Base-by-base conservation (phyloP, 2,888 invertebrate species). In the Xestia xanthographa region DNA sequence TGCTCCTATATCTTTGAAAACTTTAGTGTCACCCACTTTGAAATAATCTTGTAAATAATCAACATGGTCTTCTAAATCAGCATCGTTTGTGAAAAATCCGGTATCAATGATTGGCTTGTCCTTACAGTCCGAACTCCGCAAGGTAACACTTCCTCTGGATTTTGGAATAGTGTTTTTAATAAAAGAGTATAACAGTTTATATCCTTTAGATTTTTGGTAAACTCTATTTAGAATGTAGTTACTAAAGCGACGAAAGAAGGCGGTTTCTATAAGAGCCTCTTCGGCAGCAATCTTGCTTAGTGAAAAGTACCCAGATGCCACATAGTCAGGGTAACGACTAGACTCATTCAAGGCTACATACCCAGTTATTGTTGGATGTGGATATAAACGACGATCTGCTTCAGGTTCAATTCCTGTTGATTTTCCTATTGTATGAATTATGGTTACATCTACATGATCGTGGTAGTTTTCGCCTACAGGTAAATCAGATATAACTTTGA, bases 241-340 rank as follows among this genome's bases (percentile, higher is more conserved):
- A 26, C 90, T 83, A 14, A 9, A 77, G 12, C 22, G n/a, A 41
- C 29, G 12, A 26, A 5, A 60, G 34, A 76, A 62, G 1, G 50
- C 60, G n/a, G 4, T 38, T 29, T 76, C 38, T 5, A 41, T 0
- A 4, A 76, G 65, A 17, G 20, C 12, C 6, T 41, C 9, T 58
- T 58, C 45, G 29, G 65, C 77, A 17, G 56, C 38, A 9, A n/a
- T 2, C 0, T 43, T 26, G 17, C 12, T 29, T 0, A 29, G 12
- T 9, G 48, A 1, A 5, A 50, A 66, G 56, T 62, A 66, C 17
- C 22, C 17, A 50, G 34, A 12, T 26, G 58, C 83, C 84, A 93
- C 91, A 65, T 93, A 94, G 72, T 94, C 93, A 29, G 94, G 94
- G 65, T 86, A 90, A 0, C 77, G 84, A 70, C 92, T 89, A 5